These are phyloP conservation scores for Brachymystax lenok DNA, from an alignment of 2,797 vertebrate species.

Conservation along the genomic window DNA sequence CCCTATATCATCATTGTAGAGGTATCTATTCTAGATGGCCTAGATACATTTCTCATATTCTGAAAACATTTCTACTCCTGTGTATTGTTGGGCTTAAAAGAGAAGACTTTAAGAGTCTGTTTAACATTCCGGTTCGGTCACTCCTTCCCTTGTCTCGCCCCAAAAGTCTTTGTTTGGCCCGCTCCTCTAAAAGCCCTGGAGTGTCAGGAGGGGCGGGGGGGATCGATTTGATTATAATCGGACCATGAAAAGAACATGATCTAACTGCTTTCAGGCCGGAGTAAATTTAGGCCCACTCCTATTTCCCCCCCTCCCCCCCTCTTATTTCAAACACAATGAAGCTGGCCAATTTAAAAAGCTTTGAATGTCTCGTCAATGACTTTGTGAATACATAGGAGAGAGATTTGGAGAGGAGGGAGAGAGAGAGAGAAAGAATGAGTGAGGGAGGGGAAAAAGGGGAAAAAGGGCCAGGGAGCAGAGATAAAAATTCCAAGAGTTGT, in stretches of 20 bases:
- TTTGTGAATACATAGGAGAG: constrained; percentile 88
- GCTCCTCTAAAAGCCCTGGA: constrained; percentile 91
- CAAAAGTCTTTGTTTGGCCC: constrained; percentile 91
- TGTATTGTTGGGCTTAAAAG: constrained; percentile 74
- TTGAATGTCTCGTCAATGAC: constrained; percentile 99
- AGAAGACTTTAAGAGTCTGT: constrained; percentile 86
- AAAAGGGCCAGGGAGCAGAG: constrained; percentile 88
- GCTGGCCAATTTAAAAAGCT: constrained; percentile 97
- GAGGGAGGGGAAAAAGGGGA: constrained; percentile 72
- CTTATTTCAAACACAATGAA: constrained; percentile 85
- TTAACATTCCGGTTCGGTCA: constrained; percentile 98
- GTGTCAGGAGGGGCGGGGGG: constrained; percentile 89
- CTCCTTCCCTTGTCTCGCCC: constrained; percentile 89
- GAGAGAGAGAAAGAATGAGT: constrained; percentile 65
- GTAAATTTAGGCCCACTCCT: constrained; percentile 96
- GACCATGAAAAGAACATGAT: constrained; percentile 99
- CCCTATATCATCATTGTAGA: constrained; percentile 40
- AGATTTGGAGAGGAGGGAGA: constrained; percentile 73
- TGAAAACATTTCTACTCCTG: constrained; percentile 74
- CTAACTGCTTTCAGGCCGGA: constrained; percentile 99
- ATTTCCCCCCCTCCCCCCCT: constrained; percentile 68
- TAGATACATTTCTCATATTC: background rate
- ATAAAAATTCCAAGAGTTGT: constrained; percentile 99
- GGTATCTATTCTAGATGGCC: constrained; percentile 38
- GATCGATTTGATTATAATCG: constrained; percentile 99